Conservation (phyloP, 2,797 vertebrate species). For the Apogon hyalosoma region DNA sequence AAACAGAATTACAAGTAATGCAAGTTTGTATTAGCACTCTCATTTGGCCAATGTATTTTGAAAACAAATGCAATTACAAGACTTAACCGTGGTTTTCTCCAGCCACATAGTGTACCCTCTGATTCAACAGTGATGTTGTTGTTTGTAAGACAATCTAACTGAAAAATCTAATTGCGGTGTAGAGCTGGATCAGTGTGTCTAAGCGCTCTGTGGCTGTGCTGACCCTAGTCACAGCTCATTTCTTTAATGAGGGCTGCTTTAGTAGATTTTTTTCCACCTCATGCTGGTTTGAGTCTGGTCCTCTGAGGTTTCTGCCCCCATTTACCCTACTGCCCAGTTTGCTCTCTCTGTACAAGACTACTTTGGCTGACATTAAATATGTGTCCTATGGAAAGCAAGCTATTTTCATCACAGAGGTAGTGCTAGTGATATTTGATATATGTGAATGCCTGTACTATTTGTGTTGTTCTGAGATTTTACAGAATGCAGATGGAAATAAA, state of each 20-base stretch:
- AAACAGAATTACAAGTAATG: slow-evolving; percentile 6
- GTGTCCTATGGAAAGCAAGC: background rate
- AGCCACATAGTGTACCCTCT: slow-evolving; percentile 30
- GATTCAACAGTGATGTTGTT: slow-evolving; percentile 31
- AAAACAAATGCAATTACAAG: slow-evolving; percentile 33
- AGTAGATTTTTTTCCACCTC: slow-evolving; percentile 67
- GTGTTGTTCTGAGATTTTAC: too few species aligned
- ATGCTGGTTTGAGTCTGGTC: slow-evolving; percentile 69
- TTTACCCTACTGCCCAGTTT: slow-evolving; percentile 50
- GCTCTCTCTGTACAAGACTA: slow-evolving; percentile 22
- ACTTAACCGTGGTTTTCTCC: slow-evolving; percentile 29
- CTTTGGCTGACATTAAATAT: too few species aligned
- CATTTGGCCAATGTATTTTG: background rate
- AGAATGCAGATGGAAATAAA: too few species aligned
- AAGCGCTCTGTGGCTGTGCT: slow-evolving; percentile 35
- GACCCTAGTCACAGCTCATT: slow-evolving; percentile 68
- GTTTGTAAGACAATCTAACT: slow-evolving; percentile 44
- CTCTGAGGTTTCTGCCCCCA: slow-evolving; percentile 51
- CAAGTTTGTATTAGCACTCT: slow-evolving; percentile 15
- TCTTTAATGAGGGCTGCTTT: slow-evolving; percentile 74
- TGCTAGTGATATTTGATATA: background rate
- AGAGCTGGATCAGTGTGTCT: slow-evolving; percentile 60
- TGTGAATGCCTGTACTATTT: too few species aligned
- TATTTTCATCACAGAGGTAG: background rate
- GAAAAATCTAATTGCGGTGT: slow-evolving; percentile 55